Evolutionary conservation across 1,140 invertebrate species (phyloP).

Genomic region (Campoletis sonorensis): DNA sequence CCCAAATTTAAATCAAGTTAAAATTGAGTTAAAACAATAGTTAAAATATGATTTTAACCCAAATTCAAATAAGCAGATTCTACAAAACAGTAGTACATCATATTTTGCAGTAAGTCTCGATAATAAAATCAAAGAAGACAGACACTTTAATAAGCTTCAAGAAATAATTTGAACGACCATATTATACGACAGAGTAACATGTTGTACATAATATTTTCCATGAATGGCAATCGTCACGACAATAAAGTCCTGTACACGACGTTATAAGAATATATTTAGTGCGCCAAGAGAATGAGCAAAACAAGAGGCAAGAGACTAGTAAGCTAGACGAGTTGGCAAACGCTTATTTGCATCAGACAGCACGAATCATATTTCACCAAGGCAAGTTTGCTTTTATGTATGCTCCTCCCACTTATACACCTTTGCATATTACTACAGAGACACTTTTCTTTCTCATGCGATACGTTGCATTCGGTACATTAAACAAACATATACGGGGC

Average conservation of each 20-base stretch:
- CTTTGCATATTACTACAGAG: no score
- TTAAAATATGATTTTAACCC: no score
- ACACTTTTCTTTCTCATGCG: no score
- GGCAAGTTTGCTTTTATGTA: background rate
- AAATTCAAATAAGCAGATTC: no score
- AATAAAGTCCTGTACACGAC: background rate
- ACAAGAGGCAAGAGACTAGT: background rate
- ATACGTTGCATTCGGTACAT: no score
- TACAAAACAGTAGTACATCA: no score
- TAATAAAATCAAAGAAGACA: background rate
- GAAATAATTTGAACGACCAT: background rate
- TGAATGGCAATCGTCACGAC: background rate
- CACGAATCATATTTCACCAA: constrained; percentile 12
- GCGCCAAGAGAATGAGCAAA: background rate
- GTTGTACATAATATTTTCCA: background rate
- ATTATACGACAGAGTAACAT: background rate
- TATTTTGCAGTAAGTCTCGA: no score
- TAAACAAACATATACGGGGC: no score
- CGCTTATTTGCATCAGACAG: constrained; percentile 18
- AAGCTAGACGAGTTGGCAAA: constrained; percentile 33
- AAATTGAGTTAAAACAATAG: no score
- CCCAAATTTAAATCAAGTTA: no score
- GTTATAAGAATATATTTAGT: constrained; percentile 13
- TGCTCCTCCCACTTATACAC: background rate
- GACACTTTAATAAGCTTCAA: background rate